A percentile compares a stretch with the other conserved stretches of the same genome.
These are phyloP conservation scores for Prunella strophiata DNA, from an alignment of 2,797 vertebrate genomes.

Conservation along the genomic window DNA sequence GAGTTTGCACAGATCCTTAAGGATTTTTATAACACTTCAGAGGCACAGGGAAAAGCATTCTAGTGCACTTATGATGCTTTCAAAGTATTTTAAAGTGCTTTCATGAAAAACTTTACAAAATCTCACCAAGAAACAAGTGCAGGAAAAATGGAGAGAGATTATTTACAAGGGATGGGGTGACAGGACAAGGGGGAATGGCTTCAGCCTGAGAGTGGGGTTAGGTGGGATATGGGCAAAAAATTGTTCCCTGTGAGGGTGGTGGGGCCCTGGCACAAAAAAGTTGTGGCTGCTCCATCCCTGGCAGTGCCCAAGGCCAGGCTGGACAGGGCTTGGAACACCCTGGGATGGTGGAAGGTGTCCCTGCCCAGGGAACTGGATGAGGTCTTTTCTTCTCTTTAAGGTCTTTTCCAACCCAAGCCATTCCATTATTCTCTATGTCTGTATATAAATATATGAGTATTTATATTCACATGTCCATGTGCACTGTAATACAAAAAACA, in stretches of 20 bases:
- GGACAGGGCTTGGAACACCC: not conserved
- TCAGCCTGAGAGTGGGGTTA: not conserved
- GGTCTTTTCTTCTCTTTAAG: no score
- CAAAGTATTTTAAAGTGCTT: not conserved
- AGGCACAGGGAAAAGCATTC: not conserved
- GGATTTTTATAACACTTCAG: conserved; percentile 29
- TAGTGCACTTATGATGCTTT: not conserved
- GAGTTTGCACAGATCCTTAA: not conserved
- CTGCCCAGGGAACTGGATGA: not conserved
- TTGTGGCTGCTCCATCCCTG: not conserved
- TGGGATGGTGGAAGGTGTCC: not conserved
- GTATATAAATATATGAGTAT: not conserved
- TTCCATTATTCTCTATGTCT: not conserved
- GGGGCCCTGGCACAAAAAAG: not conserved
- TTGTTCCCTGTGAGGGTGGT: no score
- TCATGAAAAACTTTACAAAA: not conserved
- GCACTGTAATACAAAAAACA: not conserved
- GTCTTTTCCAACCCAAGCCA: not conserved
- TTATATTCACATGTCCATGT: not conserved
- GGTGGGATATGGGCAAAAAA: not conserved
- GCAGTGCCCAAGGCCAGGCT: not conserved
- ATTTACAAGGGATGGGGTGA: not conserved
- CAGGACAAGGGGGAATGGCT: not conserved
- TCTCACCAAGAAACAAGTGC: not conserved
- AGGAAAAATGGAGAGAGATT: not conserved